Base-by-base conservation (phyloP, 2,888 invertebrate genomes). In the Trachelus iudaicus region DNA sequence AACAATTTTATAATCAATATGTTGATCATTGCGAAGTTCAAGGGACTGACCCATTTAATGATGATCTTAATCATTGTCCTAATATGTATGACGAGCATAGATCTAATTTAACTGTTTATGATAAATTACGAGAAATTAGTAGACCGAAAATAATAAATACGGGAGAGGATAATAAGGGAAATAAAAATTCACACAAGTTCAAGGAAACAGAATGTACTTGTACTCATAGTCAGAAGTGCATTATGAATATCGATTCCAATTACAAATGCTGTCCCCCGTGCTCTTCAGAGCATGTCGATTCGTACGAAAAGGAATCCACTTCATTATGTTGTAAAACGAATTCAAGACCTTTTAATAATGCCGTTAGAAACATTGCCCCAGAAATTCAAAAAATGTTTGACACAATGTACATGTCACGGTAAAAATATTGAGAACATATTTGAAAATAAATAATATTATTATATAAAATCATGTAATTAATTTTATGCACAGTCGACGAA, bases 321-420 rank as follows among this genome's bases (percentile, higher is more conserved):
- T 74, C 34, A n/a, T 35, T 35, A 35, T 74, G 34, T 23, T 30
- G 13, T 34, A 4, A 12, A 13, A 33, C 23, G 15, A 34, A 34
- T 34, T 23, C 74, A 33, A 74, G 33, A 34, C 35, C 15, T 34
- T 13, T 74, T 15, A 34, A 35, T 11, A 76, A 76, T 74, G 75
- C 76, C 40, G 77, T 83, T 79, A 81, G 77, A 3, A 81, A 85
- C 73, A 82, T 84, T 23, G 79, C 79, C 13, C 40, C 73, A 13
- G 83, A 82, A 3, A 83, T 84, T 69, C 78, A 79, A 34, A 78
- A 84, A 76, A 83, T 83, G 34, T 84, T 85, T 68, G 81, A 85
- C 69, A 80, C 81, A 69, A 83, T 85, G 33, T 76, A 83, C 74
- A 75, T 75, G 33, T 82, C 83, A 30, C 80, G 83, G 86, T 84